Base-by-base conservation (phyloP, 2,113 vertebrate species). In the Nesoenas mayeri region DNA sequence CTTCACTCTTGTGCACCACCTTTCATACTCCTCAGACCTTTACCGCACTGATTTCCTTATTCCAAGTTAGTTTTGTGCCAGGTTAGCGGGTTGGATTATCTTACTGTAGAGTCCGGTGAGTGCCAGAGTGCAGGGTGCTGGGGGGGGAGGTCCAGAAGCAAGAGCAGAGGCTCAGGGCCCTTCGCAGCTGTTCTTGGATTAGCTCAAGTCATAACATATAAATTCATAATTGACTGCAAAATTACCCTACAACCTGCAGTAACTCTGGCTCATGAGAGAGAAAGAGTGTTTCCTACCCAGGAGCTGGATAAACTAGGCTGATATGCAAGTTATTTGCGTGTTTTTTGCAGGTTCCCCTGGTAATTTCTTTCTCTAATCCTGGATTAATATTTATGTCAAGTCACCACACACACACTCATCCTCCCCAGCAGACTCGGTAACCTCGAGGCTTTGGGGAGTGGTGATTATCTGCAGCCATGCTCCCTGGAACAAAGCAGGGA, bases 361-460 rank as follows among this genome's bases (percentile, higher is more conserved):
- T 84, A 61, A 89, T 86, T 91, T 93, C 42, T 85, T 72, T 34
- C 60, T 64, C 47, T 81, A 72, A 74, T 89, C 62, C 77, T 90
- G 91, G 94, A 88, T 96, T 80, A 91, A 80, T 80, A 75, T 93
- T 96, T 94, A 66, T 96, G 88, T 81, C 61, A 54, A 91, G 74
- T 94, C 83, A 92, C 61, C 77, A 47, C 7, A 8, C 31, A 21
- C 48, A 36, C 40, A 3, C 54, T 47, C 29, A 11, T 51, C 79
- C 73, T 90, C 58, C 86, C 69, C 69, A n/a, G 53, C 6, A 73
- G 67, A 3, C 44, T 84, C 51, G 21, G 47, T 95, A 73, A 94
- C 97, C 97, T 97, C 93, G 88, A 92, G 64, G 86, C 54, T 87
- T 44, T 65, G 17, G 48, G 66, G 26, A 89, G 58, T 1, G 0